Conservation (phyloP, 2,113 vertebrate species). For the Percopsis transmontana region DNA sequence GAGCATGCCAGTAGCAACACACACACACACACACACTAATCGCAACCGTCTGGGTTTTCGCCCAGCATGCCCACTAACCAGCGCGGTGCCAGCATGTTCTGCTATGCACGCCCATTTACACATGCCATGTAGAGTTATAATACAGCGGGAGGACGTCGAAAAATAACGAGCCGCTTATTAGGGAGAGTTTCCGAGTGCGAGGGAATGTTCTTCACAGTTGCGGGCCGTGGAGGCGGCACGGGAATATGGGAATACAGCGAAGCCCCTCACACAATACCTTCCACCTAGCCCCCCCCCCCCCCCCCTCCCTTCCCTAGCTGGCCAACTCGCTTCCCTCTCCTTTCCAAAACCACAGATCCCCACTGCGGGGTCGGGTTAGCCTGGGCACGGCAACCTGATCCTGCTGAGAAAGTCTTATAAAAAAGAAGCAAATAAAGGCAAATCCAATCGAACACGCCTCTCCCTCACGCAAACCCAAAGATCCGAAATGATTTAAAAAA, state of each 20-base stretch:
- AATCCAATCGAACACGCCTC: slow-evolving; percentile 49
- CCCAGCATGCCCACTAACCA: neutral
- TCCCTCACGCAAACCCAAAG: slow-evolving; percentile 17
- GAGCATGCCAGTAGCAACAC: slow-evolving; percentile 14
- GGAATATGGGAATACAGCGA: slow-evolving; percentile 17
- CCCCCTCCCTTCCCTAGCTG: neutral
- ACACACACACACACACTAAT: slow-evolving; percentile 10
- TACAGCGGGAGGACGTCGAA: neutral
- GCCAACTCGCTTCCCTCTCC: slow-evolving; percentile 13
- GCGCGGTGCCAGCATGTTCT: neutral
- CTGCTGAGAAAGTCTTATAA: slow-evolving; percentile 67
- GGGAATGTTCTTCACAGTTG: slow-evolving; percentile 14
- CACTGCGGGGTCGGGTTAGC: slow-evolving; percentile 29
- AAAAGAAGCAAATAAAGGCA: slow-evolving; percentile 53
- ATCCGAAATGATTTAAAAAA: slow-evolving; percentile 12
- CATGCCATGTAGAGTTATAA: slow-evolving; percentile 1
- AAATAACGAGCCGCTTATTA: slow-evolving; percentile 13
- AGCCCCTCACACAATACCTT: slow-evolving; percentile 29
- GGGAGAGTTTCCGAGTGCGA: slow-evolving; percentile 17
- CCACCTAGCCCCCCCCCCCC: neutral
- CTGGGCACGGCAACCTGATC: slow-evolving; percentile 62
- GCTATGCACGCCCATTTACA: slow-evolving; percentile 10
- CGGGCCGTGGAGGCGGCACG: slow-evolving; percentile 9
- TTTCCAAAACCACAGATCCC: slow-evolving; percentile 50
- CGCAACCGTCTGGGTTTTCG: slow-evolving; percentile 4